Evolutionary conservation across 1,140 invertebrate genomes (phyloP), one percentile per base, ranked within the genome.

Genomic region (Bombyx mandarina): DNA sequence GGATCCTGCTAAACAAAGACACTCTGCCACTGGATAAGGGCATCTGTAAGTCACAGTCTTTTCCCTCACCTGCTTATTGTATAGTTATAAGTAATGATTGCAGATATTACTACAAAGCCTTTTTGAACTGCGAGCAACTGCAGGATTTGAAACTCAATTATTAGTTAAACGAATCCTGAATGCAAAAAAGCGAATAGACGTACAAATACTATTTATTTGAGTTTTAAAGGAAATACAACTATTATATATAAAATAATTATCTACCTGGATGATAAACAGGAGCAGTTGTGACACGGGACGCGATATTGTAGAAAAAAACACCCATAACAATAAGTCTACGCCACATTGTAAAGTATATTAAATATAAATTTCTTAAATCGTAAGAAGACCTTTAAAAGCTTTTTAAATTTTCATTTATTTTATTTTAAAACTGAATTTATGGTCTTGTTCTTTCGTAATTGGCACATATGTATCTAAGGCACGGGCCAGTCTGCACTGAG

Each of bases 401-500:
- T 35, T 35, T 35, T 2, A 35, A 35, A 35, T 35, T 35, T 35
- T 35, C 4, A 3, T 35, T 35, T 35, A 5, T 35, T 35, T 35
- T 35, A 35, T 35, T 35, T 35, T 35, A 35, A 35, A 2, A 5
- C 26, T 35, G 26, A 35, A 35, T 35, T 35, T 35, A 35, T 35
- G 26, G 26, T 35, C 26, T 35, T 35, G 26, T 35, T 35, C 26
- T 2, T 35, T 35, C 26, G 26, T 35, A 35, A 35, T 43, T 48
- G 26, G 48, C 12, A 45, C 12, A 49, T 57, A 51, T 22, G 46
- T 54, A 59, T 60, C 45, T 53, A 44, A 52, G 57, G 50, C 54
- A 60, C 62, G 71, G 65, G 58, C 63, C 67, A 54, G 18, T 65
- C 62, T 52, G 52, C 47, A 75, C 76, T 75, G 68, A 69, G 64